Evolutionary conservation across 2,888 invertebrate species (phyloP).

Genomic region (Helobdella robusta): DNA sequence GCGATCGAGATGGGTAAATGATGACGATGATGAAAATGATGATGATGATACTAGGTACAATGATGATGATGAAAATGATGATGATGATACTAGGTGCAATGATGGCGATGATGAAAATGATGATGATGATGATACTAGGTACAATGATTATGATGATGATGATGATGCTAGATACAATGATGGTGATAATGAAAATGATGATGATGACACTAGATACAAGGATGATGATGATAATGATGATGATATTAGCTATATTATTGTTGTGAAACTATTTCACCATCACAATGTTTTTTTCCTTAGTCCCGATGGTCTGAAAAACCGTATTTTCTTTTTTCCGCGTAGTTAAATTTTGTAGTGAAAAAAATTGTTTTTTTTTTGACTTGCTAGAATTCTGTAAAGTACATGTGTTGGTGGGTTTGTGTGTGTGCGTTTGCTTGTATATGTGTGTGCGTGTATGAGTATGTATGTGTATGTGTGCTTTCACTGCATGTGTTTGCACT

Average conservation of each 20-base stretch:
- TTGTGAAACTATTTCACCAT: too few relatives aligned
- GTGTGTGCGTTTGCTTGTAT: too few relatives aligned
- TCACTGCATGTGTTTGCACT: too few relatives aligned
- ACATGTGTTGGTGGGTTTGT: too few relatives aligned
- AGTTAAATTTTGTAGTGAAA: too few relatives aligned
- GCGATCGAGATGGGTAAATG: background rate
- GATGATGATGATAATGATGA: slow-evolving; percentile 3
- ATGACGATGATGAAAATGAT: background rate
- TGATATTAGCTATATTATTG: background rate
- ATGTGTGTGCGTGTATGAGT: too few relatives aligned
- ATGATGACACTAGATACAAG: background rate
- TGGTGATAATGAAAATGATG: background rate
- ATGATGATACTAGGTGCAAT: background rate
- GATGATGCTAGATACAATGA: background rate
- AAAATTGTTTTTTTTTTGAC: too few relatives aligned
- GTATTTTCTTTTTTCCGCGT: too few relatives aligned
- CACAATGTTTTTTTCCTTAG: too few relatives aligned
- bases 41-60: background rate
- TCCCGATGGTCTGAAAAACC: too few relatives aligned
- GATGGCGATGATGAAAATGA: slow-evolving; percentile 8
- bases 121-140: slow-evolving; percentile 4
- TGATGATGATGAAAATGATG: slow-evolving; percentile 4
- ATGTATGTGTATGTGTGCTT: too few relatives aligned
- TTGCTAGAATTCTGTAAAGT: too few relatives aligned
- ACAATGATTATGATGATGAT: background rate